Evolutionary conservation across 2,888 invertebrate genomes (phyloP).

Genomic region (Drosophila kuntzei): DNA sequence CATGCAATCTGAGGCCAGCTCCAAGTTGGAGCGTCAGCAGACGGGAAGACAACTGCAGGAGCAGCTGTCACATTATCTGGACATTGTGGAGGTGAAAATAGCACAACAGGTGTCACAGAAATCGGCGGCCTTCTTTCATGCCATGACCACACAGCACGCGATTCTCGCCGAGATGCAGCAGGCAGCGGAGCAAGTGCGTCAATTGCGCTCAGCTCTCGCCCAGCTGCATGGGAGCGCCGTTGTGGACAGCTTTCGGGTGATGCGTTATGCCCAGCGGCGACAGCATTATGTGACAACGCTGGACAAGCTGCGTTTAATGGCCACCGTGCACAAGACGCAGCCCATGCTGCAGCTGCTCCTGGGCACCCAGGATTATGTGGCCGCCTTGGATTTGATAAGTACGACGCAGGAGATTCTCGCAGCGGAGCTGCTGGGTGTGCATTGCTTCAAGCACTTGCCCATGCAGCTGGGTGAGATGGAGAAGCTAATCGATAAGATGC

Average conservation of each 20-base stretch:
- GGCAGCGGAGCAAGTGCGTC: constrained; percentile 91
- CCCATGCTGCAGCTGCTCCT: constrained; percentile 97
- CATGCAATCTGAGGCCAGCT: constrained; percentile 69
- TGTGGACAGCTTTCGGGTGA: constrained; percentile 91
- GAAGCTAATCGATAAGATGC: constrained; percentile 97
- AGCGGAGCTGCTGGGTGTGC: constrained; percentile 95
- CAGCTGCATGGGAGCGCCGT: constrained; percentile 92
- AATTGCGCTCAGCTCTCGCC: constrained; percentile 91
- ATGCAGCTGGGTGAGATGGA: constrained; percentile 98
- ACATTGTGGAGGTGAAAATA: constrained; percentile 91
- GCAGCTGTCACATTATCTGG: constrained; percentile 96
- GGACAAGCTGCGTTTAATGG: constrained; percentile 94
- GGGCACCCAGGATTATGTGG: constrained; percentile 98
- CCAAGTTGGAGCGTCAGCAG: constrained; percentile 79
- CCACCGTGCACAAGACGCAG: constrained; percentile 98
- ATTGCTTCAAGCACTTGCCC: constrained; percentile 97
- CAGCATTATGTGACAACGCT: constrained; percentile 89
- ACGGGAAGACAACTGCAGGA: constrained; percentile 92
- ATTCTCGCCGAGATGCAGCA: constrained; percentile 97
- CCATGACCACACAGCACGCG: constrained; percentile 98
- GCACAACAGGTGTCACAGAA: constrained; percentile 90
- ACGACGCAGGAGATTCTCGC: constrained; percentile 97
- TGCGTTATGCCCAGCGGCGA: constrained; percentile 89
- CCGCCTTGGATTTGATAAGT: constrained; percentile 96
- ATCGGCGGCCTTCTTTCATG: constrained; percentile 98